Evolutionary conservation across 1,140 invertebrate species (phyloP), one percentile per base, ranked within the genome.

Genomic region (Mercenaria mercenaria): DNA sequence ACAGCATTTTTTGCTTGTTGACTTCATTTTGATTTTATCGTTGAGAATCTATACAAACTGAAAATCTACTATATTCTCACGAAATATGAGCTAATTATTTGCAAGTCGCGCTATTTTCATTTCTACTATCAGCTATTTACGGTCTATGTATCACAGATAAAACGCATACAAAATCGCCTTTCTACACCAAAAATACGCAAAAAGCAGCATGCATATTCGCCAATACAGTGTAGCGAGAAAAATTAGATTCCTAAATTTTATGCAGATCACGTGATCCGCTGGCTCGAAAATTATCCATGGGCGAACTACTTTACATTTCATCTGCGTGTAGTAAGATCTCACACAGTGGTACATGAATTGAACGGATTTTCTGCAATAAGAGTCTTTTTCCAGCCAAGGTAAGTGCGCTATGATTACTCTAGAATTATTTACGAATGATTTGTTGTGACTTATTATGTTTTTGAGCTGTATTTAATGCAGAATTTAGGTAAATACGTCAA

Each of bases 221-320:
- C 76, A 77, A 79, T 79, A 79, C 76, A 56, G 23, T 23, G 34
- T 37, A 79, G n/a, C 43, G 29, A 26, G 76, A 79, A 85, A 85
- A 85, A 85, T 72, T 85, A 72, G 83, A 85, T 74, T 74, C 43
- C 83, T 85, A 85, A 85, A 85, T 85, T 79, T 79, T 74, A 85
- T 85, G 64, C 83, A 34, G 41, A 47, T 76, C 83, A 85, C 83
- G 83, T 85, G 83, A 85, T 47, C 50, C n/a, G 23, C 79, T 41
- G 50, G 64, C 50, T 72, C 37, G 69, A 67, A 74, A 72, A 83
- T 85, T 85, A 85, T 85, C 67, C 83, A 74, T 56, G 83, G 50
- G 67, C 83, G 83, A 72, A 85, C 83, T 85, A 85, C 67, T 85
- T 85, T 85, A 76, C 52, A 85, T 85, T 82, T 85, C 83, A 47